These are phyloP conservation scores for Denticeps clupeoides DNA, from an alignment of 2,797 vertebrate species.

Conservation along the genomic window DNA sequence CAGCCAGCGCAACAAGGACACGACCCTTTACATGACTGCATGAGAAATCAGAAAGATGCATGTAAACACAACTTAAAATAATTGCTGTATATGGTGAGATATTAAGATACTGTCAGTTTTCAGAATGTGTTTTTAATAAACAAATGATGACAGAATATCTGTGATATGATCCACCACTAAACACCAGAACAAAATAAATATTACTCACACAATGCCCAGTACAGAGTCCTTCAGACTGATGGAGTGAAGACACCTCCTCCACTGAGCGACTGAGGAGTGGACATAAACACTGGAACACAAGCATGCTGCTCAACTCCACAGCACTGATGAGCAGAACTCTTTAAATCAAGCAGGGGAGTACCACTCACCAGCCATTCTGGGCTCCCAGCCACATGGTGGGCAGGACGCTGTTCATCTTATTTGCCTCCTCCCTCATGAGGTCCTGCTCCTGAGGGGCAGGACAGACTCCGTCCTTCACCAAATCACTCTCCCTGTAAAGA, in stretches of 20 bases:
- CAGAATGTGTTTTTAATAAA: no score
- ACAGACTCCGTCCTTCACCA: slow-evolving; percentile 72
- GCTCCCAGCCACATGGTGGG: slow-evolving; percentile 97
- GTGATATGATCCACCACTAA: no score
- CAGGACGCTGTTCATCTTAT: slow-evolving; percentile 95
- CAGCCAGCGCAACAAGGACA: slow-evolving; percentile 86
- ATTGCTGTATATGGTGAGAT: no score
- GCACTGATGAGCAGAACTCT: background rate
- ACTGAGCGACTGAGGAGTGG: slow-evolving; percentile 92
- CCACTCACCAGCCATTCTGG: slow-evolving; percentile 84
- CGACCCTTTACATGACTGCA: slow-evolving; percentile 91
- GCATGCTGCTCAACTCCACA: background rate
- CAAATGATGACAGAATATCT: no score
- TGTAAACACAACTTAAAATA: background rate
- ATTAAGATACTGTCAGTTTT: no score
- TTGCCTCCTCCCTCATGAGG: slow-evolving; percentile 87
- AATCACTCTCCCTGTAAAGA: slow-evolving; percentile 66
- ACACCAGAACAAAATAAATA: background rate
- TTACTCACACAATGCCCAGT: slow-evolving; percentile 93
- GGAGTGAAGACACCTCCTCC: slow-evolving; percentile 93
- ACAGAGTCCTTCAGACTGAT: slow-evolving; percentile 96
- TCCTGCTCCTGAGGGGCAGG: slow-evolving; percentile 76
- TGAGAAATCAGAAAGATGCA: slow-evolving; percentile 5
- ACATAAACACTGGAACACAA: slow-evolving; percentile 80
- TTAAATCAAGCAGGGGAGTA: background rate